Conservation (phyloP, 2,888 invertebrate species). For the Caenorhabditis drosophilae region DNA sequence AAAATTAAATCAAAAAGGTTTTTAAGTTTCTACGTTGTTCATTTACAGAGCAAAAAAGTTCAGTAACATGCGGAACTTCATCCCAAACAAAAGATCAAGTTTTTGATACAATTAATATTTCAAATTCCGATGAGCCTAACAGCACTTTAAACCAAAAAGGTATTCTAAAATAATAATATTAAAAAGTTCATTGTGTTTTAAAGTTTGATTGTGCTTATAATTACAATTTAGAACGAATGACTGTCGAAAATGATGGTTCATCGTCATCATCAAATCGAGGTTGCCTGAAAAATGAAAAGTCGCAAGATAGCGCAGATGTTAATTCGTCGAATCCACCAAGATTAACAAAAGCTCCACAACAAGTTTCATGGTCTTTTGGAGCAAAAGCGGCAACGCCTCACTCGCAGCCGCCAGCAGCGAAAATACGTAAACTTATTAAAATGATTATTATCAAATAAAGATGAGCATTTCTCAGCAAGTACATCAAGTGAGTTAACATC, state of each 20-base stretch:
- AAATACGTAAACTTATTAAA: too few relatives aligned
- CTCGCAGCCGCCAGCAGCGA: constrained; percentile 44
- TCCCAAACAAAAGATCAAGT: too few relatives aligned
- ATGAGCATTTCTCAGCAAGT: too few relatives aligned
- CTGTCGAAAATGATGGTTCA: constrained; percentile 36
- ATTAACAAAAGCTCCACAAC: constrained; percentile 36
- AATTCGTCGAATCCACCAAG: constrained; percentile 6
- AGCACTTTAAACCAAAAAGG: not conserved
- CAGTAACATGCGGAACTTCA: too few relatives aligned
- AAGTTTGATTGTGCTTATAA: too few relatives aligned
- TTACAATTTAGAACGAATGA: constrained; percentile 29
- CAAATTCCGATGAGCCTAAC: too few relatives aligned
- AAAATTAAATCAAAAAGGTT: too few relatives aligned
- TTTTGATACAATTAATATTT: too few relatives aligned
- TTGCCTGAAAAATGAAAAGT: constrained; percentile 29
- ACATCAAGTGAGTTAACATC: not conserved
- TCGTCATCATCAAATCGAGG: constrained; percentile 38
- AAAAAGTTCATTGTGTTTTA: too few relatives aligned
- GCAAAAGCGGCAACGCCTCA: constrained; percentile 46
- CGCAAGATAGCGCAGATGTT: constrained; percentile 15
- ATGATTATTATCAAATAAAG: too few relatives aligned
- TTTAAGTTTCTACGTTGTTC: too few relatives aligned
- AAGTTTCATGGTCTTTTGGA: constrained; percentile 51
- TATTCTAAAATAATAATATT: too few relatives aligned
- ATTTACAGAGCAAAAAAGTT: constrained; percentile 1